Percentiles rank a stretch among this genome's conserved stretches.
phyloP scores from a whole-genome alignment of 2,113 vertebrate genomes.

The Bubo scandiacus region DNA sequence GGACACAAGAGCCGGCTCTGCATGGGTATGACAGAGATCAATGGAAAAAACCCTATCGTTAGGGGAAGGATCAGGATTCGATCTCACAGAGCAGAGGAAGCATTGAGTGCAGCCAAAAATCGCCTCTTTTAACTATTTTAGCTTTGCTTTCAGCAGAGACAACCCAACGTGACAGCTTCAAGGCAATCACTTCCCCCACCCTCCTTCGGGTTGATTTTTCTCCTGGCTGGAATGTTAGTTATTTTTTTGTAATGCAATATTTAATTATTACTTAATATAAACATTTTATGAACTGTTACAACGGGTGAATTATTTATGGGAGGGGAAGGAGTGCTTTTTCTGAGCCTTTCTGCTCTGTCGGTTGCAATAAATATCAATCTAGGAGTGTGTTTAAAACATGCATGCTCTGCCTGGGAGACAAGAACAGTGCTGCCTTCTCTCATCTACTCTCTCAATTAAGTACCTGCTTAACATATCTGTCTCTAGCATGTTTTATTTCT shows the following conservation, averaged over 20 bases:
- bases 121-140: background rate
- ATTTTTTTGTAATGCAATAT: background rate
- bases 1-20: background rate
- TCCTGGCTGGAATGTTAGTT: background rate
- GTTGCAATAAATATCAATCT: background rate
- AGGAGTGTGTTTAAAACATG: background rate
- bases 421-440: background rate
- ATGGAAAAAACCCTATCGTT: fast-evolving
- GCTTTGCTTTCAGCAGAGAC: background rate
- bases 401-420: background rate
- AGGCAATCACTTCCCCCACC: background rate
- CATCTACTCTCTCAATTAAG: background rate
- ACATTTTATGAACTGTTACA: slow-evolving; percentile 36
- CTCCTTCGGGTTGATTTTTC: background rate
- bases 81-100: background rate
- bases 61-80: background rate
- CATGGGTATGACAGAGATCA: background rate
- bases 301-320: slow-evolving; percentile 41
- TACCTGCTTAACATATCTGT: slow-evolving; percentile 1
- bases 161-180: background rate
- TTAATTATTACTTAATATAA: slow-evolving; percentile 46
- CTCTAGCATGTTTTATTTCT: background rate
- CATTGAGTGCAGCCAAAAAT: background rate
- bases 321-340: background rate
- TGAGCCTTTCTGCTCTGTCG: background rate